Evolutionary conservation across 2,888 invertebrate genomes (phyloP), one percentile per base, ranked within the genome.

Genomic region (Lottia scabra): DNA sequence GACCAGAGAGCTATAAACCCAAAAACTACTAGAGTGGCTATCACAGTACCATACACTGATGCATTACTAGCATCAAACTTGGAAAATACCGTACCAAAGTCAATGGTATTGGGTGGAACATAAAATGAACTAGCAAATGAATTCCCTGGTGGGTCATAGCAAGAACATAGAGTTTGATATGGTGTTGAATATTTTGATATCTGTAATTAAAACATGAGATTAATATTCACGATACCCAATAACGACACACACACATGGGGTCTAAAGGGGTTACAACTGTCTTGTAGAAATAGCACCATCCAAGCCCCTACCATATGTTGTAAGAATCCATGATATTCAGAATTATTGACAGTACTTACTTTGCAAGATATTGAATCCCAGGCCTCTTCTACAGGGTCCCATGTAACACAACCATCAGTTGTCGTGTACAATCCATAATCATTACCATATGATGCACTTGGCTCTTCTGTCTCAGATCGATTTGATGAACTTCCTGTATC

Each of bases 31-130:
- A 84, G 67, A 16, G 87, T 71, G 27, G 87, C 81, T 48, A 87
- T 77, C 0, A 88, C 83, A 13, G 84, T 75, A 70, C 87, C 87
- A 68, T 89, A 85, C n/a, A 88, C 87, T 0, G 88, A 82, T 72
- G 90, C 90, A 72, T 85, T 84, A 48, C 79, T 72, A 67, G 85
- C 79, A 64, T 84, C 82, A 72, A 86, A 86, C 74, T 80, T 82
- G 16, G 65, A 64, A 74, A 78, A 82, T 27, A 86, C 85, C 2
- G 81, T 86, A 38, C 68, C 77, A 75, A 86, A 86, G 81, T 86
- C 82, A 66, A 86, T 86, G 10, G 82, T 82, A 75, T 86, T 86
- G 6, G 84, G 82, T 2, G 86, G 83, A 15, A 85, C 85, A 15
- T 76, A 81, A 65, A 85, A 82, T 71, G 82, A 83, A 15, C 83